Percentiles rank a stretch among this genome's conserved stretches.
Evolutionary conservation across 2,888 invertebrate genomes (phyloP).

Genomic region (Agrotis segetum): DNA sequence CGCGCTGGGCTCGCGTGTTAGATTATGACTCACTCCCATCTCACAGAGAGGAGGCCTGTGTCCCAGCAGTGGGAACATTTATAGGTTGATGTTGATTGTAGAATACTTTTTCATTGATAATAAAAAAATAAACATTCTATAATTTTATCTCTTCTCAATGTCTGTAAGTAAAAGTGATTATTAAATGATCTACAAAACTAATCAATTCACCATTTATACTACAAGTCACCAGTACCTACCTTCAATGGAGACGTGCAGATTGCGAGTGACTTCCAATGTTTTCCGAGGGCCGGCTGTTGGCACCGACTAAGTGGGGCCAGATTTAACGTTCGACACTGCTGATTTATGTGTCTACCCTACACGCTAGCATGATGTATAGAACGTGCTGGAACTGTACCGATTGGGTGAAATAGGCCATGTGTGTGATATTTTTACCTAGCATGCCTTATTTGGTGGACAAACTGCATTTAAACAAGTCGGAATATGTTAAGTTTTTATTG

Average conservation of each 20-base stretch:
- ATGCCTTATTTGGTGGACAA: background rate
- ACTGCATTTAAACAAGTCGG: no score
- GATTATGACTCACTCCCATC: no score
- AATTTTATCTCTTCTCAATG: no score
- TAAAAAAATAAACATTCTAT: no score
- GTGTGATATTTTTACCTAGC: background rate
- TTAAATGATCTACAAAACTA: background rate
- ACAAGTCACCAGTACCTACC: constrained; percentile 5
- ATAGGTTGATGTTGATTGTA: no score
- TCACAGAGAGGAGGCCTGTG: no score
- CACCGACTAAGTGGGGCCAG: constrained; percentile 75
- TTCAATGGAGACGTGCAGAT: constrained; percentile 64
- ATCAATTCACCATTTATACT: background rate
- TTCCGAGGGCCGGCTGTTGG: constrained; percentile 67
- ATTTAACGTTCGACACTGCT: constrained; percentile 79
- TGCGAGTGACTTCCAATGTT: constrained; percentile 73
- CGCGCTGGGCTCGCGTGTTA: no score
- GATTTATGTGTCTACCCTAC: constrained; percentile 80
- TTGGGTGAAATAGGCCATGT: constrained; percentile 35
- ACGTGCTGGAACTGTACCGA: constrained; percentile 6
- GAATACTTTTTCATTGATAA: no score
- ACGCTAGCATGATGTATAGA: constrained; percentile 58
- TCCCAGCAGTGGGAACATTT: no score
- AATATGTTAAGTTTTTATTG: no score
- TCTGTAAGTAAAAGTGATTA: no score